Conservation (phyloP, 2,888 invertebrate genomes). For the Cephus sareptanus region DNA sequence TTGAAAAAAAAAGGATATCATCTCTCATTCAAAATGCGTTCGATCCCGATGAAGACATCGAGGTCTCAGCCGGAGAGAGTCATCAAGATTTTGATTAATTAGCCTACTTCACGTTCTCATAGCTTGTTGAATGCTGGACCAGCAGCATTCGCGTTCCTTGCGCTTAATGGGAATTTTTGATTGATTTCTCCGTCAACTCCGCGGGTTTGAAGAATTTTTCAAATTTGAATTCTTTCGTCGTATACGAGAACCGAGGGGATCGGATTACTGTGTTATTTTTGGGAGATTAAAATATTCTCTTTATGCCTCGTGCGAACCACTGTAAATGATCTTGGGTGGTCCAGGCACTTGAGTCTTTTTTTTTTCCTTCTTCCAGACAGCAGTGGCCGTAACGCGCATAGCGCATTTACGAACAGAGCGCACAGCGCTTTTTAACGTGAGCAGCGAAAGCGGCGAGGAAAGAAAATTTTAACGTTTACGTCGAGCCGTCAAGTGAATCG, state of each 20-base stretch:
- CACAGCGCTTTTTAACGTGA: not conserved
- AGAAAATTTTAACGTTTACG: not conserved
- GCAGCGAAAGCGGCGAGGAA: not conserved
- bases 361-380: not conserved
- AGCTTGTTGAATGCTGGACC: not conserved
- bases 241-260: not conserved
- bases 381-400: not conserved
- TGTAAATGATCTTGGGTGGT: constrained; percentile 4
- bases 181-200: not conserved
- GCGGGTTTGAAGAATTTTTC: not conserved
- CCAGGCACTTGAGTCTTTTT: not conserved
- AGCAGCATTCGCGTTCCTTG: not conserved
- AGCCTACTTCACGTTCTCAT: constrained; percentile 4
- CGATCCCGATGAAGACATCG: not conserved
- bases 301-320: constrained; percentile 3
- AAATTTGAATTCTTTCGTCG: not conserved
- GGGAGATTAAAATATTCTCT: not conserved
- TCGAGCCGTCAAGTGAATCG: not conserved
- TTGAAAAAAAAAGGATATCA: too few species aligned
- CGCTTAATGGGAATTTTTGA: not conserved
- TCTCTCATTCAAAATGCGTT: not conserved
- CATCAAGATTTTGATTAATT: constrained; percentile 34
- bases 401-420: not conserved
- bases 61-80: constrained; percentile 20
- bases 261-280: not conserved